phyloP scores from a whole-genome alignment of 1,140 invertebrate species.

The Drosophila ironensis region DNA sequence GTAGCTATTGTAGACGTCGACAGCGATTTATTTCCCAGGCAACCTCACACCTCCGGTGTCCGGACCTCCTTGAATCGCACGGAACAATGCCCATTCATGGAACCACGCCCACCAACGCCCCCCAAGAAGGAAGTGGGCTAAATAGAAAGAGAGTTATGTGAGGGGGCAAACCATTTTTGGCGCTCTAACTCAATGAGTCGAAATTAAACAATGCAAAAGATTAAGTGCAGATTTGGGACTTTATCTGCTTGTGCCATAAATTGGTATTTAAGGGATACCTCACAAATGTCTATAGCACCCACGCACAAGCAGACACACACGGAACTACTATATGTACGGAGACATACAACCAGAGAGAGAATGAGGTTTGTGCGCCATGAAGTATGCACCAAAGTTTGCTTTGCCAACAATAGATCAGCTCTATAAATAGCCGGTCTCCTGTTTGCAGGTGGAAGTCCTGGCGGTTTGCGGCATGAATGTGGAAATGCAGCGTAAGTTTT shows the following conservation, averaged over 20 bases:
- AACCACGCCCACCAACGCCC: constrained; percentile 35
- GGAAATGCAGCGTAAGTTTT: constrained; percentile 50
- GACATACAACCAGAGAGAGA: not conserved
- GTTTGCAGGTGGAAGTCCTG: constrained; percentile 29
- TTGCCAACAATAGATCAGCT: constrained; percentile 72
- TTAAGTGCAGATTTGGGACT: constrained; percentile 82
- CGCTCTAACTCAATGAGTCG: constrained; percentile 79
- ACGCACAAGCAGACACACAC: constrained; percentile 14
- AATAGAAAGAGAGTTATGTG: constrained; percentile 17
- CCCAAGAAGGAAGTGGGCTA: not conserved
- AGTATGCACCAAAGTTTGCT: constrained; percentile 69
- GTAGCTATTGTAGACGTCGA: constrained; percentile 49
- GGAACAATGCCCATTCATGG: constrained; percentile 53
- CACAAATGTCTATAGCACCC: constrained; percentile 75
- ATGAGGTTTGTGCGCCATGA: constrained; percentile 40
- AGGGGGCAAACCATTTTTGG: constrained; percentile 43
- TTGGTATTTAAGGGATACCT: constrained; percentile 82
- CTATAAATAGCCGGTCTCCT: constrained; percentile 21
- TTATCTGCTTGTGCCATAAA: constrained; percentile 82
- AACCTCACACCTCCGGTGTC: constrained; percentile 64
- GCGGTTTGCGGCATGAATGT: not conserved
- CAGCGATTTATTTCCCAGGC: constrained; percentile 70
- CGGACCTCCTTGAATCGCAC: constrained; percentile 1
- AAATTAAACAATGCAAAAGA: constrained; percentile 82
- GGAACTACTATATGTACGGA: not conserved